phyloP scores from a whole-genome alignment of 1,140 invertebrate genomes.

The Chironomus striatipennis region DNA sequence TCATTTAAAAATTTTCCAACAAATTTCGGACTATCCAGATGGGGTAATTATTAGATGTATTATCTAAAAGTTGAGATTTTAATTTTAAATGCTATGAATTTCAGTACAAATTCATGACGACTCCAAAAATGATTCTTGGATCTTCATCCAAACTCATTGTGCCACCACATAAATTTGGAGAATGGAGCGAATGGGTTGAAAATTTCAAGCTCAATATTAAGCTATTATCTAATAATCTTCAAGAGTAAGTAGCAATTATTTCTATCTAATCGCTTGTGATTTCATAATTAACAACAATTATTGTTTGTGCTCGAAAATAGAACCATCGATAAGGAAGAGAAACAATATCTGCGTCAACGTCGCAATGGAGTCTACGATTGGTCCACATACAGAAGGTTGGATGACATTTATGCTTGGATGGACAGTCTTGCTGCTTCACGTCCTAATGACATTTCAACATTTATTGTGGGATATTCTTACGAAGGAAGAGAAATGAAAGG shows the following conservation, averaged over 20 bases:
- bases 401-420: conserved; percentile 40
- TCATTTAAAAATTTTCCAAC: conserved; percentile 32
- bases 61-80: too few relatives aligned
- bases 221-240: conserved; percentile 34
- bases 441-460: conserved; percentile 39
- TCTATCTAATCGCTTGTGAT: not conserved
- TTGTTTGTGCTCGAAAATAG: not conserved
- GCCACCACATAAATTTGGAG: conserved; percentile 30
- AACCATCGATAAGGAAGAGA: not conserved
- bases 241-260: conserved; percentile 27
- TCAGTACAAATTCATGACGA: not conserved
- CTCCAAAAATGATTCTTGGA: not conserved
- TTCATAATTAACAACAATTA: not conserved
- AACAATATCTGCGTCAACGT: not conserved
- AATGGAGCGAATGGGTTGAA: conserved; percentile 30
- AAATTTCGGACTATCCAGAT: conserved; percentile 6
- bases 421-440: conserved; percentile 41
- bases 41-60: not conserved
- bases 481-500: conserved; percentile 53
- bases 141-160: conserved; percentile 34
- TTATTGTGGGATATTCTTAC: conserved; percentile 46
- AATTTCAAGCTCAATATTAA: conserved; percentile 28
- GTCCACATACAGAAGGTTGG: conserved; percentile 44
- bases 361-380: conserved; percentile 33
- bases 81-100: not conserved